Evolutionary conservation across 1,140 invertebrate species (phyloP), one percentile per base, ranked within the genome.

Genomic region (Meteorus sp.): DNA sequence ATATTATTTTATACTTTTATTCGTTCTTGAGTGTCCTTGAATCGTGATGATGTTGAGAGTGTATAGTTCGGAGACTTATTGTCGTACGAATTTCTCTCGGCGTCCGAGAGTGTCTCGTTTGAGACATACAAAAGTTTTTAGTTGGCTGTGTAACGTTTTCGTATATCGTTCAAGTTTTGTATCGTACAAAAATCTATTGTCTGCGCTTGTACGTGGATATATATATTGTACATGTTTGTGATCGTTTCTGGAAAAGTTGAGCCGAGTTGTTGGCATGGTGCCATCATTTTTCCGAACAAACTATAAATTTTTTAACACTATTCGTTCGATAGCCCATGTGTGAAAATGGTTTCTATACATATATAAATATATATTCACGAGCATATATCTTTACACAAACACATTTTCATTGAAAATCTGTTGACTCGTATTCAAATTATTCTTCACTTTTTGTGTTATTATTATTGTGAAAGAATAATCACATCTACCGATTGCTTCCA

Each of bases 281-380:
- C 51, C 51, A 54, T 33, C 35, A n/a, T n/a, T 19, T 35, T 39
- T 39, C 4, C 35, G 35, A 54, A 22, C 19, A 11, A 39, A 25
- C 35, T 41, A 54, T 54, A 41, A 54, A 41, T 54, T 54, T 41
- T 54, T 27, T 39, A n/a, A 9, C 48, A 51, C 22, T 54, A 13
- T 15, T 37, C 35, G 43, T 39, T 39, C 17, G 35, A 41, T 41
- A 17, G 39, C 22, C 51, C 25, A 22, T 41, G 17, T 19, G 51
- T 25, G 35, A 39, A 54, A 41, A 54, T 35, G 15, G n/a, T n/a
- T n/a, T 54, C 31, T 41, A 7, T 22, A 47, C 33, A 39, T 54
- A 41, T 41, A 50, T 27, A 29, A 11, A 8, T 11, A 35, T 35
- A n/a, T n/a, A n/a, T n/a, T n/a, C n/a, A n/a, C n/a, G n/a, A n/a